Conservation (phyloP, 2,797 vertebrate genomes). For the Valencia hispanica region DNA sequence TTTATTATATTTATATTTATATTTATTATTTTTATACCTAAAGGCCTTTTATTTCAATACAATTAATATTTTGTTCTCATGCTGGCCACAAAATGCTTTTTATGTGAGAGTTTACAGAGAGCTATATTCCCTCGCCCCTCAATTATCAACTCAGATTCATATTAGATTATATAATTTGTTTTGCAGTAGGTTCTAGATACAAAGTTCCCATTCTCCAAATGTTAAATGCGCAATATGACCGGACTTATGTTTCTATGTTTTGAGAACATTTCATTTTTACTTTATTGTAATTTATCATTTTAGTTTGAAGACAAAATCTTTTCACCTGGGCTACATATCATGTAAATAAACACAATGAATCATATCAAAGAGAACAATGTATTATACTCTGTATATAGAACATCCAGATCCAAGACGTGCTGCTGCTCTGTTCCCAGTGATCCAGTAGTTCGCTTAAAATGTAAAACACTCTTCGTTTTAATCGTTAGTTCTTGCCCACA, state of each 20-base stretch:
- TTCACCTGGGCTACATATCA: conserved; percentile 42
- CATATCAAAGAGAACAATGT: conserved; percentile 62
- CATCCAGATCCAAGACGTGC: conserved; percentile 44
- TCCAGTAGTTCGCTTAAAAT: conserved; percentile 53
- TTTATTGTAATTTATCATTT: conserved; percentile 54
- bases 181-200: conserved; percentile 57
- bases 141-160: conserved; percentile 24
- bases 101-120: conserved; percentile 22
- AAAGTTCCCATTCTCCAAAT: conserved; percentile 48
- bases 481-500: conserved; percentile 30
- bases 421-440: conserved; percentile 43
- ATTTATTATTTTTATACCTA: conserved; percentile 76
- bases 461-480: conserved; percentile 45
- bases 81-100: conserved; percentile 35
- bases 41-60: conserved; percentile 38
- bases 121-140: conserved; percentile 28
- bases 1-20: too few species aligned
- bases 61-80: conserved; percentile 25
- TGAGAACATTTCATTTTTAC: conserved; percentile 59
- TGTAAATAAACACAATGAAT: conserved; percentile 71
- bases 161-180: conserved; percentile 38
- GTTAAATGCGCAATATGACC: conserved; percentile 46
- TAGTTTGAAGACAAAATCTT: conserved; percentile 38
- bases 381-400: conserved; percentile 69
- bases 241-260: conserved; percentile 67